Conservation (phyloP, 2,797 vertebrate species). For the Molossus alvarezi region DNA sequence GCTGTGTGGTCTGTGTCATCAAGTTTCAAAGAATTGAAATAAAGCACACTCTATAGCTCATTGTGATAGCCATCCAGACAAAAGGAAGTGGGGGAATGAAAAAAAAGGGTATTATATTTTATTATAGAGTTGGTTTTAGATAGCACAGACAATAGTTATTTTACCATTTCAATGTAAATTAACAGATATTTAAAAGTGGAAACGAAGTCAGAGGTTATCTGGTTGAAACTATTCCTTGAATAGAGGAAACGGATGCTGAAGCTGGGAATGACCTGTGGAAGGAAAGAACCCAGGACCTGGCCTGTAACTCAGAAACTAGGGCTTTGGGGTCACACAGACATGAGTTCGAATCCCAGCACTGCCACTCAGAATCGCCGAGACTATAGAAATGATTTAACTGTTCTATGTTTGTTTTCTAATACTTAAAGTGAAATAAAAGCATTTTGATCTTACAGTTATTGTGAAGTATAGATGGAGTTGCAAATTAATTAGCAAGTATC, state of each 20-base stretch:
- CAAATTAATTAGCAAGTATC: conserved; percentile 5
- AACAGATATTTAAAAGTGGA: conserved; percentile 13
- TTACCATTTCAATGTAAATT: conserved; percentile 31
- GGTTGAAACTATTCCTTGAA: not conserved
- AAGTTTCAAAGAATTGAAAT: not conserved
- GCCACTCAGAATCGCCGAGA: not conserved
- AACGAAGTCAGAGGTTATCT: not conserved
- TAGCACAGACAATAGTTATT: not conserved
- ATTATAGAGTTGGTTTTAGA: conserved; percentile 33
- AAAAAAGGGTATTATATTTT: not conserved
- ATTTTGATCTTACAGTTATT: not conserved
- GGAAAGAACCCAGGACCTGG: not conserved
- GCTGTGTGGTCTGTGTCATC: not conserved
- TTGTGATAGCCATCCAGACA: not conserved
- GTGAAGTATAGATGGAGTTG: not conserved
- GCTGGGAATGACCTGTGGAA: not conserved
- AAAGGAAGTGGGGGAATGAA: not conserved
- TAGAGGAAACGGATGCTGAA: not conserved
- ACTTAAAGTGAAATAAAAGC: not conserved
- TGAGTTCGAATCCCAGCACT: not conserved
- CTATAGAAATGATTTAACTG: not conserved
- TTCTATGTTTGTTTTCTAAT: not conserved
- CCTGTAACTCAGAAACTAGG: not conserved
- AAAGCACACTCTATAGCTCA: not conserved
- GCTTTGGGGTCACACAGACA: not conserved